phyloP scores from a whole-genome alignment of 2,888 invertebrate genomes.

The Torymus tubicola region DNA sequence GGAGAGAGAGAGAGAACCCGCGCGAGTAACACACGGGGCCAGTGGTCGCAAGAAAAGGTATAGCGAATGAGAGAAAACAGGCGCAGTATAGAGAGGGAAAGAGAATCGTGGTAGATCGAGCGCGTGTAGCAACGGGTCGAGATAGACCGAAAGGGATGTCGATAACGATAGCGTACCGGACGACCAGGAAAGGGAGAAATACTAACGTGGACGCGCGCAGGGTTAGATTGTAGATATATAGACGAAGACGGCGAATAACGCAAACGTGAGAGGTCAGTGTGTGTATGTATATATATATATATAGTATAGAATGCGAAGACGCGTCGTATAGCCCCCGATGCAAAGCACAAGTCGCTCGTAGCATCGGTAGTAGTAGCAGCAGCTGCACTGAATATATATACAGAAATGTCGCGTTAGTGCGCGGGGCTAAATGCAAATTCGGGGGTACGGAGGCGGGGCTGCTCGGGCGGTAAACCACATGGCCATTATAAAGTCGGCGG shows the following conservation, averaged over 20 bases:
- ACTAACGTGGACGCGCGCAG: neutral
- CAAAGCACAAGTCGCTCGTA: too few relatives aligned
- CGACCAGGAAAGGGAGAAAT: neutral
- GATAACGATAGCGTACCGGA: slow-evolving; percentile 3
- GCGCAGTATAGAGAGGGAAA: slow-evolving; percentile 8
- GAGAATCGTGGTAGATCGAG: neutral
- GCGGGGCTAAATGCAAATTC: slow-evolving; percentile 51
- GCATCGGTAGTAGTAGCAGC: too few relatives aligned
- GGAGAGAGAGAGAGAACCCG: too few relatives aligned
- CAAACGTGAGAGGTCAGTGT: slow-evolving; percentile 1
- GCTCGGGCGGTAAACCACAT: slow-evolving; percentile 44
- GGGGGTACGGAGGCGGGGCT: slow-evolving; percentile 4
- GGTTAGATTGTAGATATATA: slow-evolving; percentile 4
- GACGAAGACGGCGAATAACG: neutral
- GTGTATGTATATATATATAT: too few relatives aligned
- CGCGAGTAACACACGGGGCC: too few relatives aligned
- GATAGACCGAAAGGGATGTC: slow-evolving; percentile 35
- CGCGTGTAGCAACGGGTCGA: too few relatives aligned
- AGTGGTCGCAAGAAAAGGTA: slow-evolving; percentile 54
- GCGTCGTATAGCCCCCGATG: too few relatives aligned
- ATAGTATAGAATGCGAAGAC: slow-evolving; percentile 30
- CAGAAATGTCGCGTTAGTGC: slow-evolving; percentile 31
- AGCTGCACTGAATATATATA: neutral
- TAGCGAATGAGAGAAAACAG: slow-evolving; percentile 34
- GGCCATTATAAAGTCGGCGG: slow-evolving; percentile 46